Percentiles rank a stretch among this genome's conserved stretches.
Evolutionary conservation across 2,113 vertebrate genomes (phyloP).

Genomic region (Myxocyprinus asiaticus): DNA sequence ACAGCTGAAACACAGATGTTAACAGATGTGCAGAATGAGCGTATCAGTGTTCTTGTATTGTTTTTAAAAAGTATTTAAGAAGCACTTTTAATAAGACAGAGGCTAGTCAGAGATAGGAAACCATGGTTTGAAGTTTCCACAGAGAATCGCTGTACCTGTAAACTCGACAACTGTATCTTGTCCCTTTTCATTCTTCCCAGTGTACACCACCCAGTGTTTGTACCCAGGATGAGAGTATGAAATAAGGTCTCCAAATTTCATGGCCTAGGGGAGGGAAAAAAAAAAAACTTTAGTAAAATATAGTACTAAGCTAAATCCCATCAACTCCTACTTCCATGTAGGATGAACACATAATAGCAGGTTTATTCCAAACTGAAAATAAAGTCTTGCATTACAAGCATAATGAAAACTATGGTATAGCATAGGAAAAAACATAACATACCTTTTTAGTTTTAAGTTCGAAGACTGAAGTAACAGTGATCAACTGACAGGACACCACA

Average conservation of each 20-base stretch:
- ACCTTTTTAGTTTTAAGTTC: neutral
- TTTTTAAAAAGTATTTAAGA: conserved; percentile 1
- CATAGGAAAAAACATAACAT: neutral
- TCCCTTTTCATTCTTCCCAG: neutral
- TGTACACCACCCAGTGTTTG: neutral
- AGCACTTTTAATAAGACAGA: neutral
- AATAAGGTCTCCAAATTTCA: neutral
- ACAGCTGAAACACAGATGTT: neutral
- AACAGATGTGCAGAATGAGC: neutral
- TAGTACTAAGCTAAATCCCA: neutral
- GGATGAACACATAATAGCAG: too few relatives aligned
- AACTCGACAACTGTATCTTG: neutral
- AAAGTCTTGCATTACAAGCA: neutral
- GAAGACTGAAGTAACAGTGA: neutral
- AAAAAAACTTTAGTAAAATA: neutral
- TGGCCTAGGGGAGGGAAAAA: neutral
- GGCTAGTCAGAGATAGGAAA: neutral
- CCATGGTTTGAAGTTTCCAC: neutral
- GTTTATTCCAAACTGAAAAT: conserved; percentile 14
- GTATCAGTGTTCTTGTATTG: neutral
- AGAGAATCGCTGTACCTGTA: neutral
- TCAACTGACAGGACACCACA: neutral
- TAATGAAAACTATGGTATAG: neutral
- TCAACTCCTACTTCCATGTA: neutral
- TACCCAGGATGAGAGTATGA: fast-evolving